phyloP scores from a whole-genome alignment of 1,140 invertebrate species.

The Anoplolepis gracilipes region DNA sequence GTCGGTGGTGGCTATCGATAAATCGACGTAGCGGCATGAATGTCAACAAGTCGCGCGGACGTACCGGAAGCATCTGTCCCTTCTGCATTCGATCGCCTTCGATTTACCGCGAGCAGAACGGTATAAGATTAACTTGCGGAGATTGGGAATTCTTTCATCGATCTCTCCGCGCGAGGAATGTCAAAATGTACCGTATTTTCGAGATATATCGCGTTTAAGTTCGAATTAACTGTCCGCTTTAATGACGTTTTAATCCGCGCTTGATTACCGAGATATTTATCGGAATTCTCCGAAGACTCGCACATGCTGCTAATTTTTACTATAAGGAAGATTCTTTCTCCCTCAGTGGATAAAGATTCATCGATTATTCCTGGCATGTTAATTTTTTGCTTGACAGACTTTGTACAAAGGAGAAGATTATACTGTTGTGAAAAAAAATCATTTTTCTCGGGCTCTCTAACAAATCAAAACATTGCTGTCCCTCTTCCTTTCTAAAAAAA shows the following conservation, averaged over 20 bases:
- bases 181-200: background rate
- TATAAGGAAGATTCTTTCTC: slow-evolving; percentile 9
- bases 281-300: no score
- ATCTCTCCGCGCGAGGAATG: background rate
- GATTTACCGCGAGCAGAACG: background rate
- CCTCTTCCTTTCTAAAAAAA: no score
- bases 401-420: slow-evolving; percentile 6
- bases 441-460: background rate
- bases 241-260: background rate
- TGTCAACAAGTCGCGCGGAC: slow-evolving; percentile 38
- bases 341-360: background rate
- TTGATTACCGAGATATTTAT: background rate
- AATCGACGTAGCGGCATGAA: slow-evolving; percentile 12
- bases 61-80: slow-evolving; percentile 38
- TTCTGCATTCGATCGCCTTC: background rate
- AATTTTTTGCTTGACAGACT: slow-evolving; percentile 20
- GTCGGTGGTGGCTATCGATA: slow-evolving; percentile 18
- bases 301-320: background rate
- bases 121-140: background rate
- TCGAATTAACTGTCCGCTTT: background rate
- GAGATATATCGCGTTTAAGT: background rate
- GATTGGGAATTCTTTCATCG: background rate
- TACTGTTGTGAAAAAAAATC: background rate
- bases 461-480: background rate
- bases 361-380: slow-evolving; percentile 12